Percentiles rank a stretch among this genome's conserved stretches.
These are phyloP conservation scores for Cherax destructor DNA, from an alignment of 1,140 invertebrate genomes.

Conservation along the genomic window DNA sequence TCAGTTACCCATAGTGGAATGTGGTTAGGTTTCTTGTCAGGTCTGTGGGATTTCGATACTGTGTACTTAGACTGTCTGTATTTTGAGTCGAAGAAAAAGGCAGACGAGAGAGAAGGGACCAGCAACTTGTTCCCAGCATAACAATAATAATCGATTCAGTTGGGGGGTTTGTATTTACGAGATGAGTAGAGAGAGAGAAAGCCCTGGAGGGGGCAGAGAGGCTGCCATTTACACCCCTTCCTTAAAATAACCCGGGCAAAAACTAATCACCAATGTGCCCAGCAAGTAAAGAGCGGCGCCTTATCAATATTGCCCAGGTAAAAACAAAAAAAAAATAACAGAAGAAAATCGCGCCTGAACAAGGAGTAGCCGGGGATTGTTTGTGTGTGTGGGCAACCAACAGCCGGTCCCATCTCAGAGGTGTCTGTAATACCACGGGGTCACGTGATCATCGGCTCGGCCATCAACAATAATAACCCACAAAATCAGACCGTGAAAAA, in stretches of 20 bases:
- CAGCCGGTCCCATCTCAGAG: not conserved
- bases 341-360: not conserved
- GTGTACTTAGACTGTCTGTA: too few species aligned
- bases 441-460: constrained; percentile 34
- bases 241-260: not conserved
- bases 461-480: constrained; percentile 58
- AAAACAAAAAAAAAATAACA: not conserved
- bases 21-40: too few species aligned
- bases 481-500: constrained; percentile 60
- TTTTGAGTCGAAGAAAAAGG: too few species aligned
- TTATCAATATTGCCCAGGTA: not conserved
- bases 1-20: too few species aligned
- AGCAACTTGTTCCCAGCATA: too few species aligned
- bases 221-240: not conserved
- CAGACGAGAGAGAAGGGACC: too few species aligned
- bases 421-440: constrained; percentile 19
- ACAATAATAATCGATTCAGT: too few species aligned
- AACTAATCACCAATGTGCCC: not conserved
- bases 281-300: not conserved
- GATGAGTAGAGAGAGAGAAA: not conserved
- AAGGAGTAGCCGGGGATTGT: not conserved
- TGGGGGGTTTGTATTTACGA: not conserved
- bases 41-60: too few species aligned
- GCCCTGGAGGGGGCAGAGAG: not conserved
- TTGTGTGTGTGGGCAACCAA: not conserved